phyloP scores from a whole-genome alignment of 1,140 invertebrate genomes.

The Physella acuta region DNA sequence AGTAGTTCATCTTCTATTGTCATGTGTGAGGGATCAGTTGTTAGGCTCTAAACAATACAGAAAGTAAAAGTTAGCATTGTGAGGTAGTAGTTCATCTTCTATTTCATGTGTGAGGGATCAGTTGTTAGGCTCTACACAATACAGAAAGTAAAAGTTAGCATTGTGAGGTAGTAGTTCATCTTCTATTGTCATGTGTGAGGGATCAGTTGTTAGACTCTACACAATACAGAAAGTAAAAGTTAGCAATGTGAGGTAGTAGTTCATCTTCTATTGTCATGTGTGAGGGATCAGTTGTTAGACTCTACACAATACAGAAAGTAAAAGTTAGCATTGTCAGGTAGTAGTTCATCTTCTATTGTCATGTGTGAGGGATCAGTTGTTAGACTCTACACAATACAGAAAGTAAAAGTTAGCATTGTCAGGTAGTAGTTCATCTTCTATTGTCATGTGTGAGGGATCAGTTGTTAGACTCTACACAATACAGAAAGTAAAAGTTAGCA shows the following conservation, averaged over 20 bases:
- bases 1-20: conserved; percentile 87
- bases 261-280: conserved; percentile 79
- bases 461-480: conserved; percentile 38
- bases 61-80: no score
- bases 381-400: no score
- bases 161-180: conserved; percentile 85
- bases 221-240: no score
- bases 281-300: conserved; percentile 37
- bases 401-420: no score
- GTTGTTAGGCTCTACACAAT: conserved; percentile 35
- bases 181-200: conserved; percentile 72
- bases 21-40: conserved; percentile 41
- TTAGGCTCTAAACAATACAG: conserved; percentile 30
- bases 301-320: no score
- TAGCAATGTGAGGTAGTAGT: conserved; percentile 81
- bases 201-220: conserved; percentile 39
- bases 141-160: no score
- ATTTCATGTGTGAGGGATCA: conserved; percentile 63
- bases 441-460: conserved; percentile 63
- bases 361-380: conserved; percentile 41
- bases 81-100: conserved; percentile 84
- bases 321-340: conserved; percentile 82
- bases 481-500: no score
- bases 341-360: conserved; percentile 85
- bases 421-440: conserved; percentile 85